Evolutionary conservation across 1,140 invertebrate species (phyloP).

Genomic region (Popillia japonica): DNA sequence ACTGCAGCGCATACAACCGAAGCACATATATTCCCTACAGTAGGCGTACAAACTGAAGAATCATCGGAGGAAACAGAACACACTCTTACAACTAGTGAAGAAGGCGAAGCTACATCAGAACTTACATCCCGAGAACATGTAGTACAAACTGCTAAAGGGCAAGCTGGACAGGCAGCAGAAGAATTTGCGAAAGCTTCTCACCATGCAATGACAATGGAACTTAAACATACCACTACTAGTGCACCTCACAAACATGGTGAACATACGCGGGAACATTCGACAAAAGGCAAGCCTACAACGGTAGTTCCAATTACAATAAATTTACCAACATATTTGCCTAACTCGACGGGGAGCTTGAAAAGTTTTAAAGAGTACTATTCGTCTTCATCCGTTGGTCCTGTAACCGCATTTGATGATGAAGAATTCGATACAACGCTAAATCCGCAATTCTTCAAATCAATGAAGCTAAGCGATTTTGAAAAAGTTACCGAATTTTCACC

Average conservation of each 20-base stretch:
- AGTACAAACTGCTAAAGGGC: background rate
- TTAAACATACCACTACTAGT: background rate
- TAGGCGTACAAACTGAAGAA: background rate
- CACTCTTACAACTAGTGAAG: background rate
- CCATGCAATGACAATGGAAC: background rate
- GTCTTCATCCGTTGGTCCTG: background rate
- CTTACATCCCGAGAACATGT: background rate
- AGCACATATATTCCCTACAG: background rate
- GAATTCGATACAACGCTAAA: conserved; percentile 35
- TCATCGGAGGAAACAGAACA: background rate
- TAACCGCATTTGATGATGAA: conserved; percentile 31
- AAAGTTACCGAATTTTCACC: conserved; percentile 40
- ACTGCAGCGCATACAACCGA: background rate
- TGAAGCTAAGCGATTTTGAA: conserved; percentile 37
- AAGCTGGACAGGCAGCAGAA: background rate
- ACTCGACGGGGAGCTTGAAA: background rate
- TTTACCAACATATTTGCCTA: conserved; percentile 36
- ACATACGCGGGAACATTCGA: background rate
- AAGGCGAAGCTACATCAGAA: background rate
- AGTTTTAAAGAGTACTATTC: conserved; percentile 34
- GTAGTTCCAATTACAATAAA: conserved; percentile 10
- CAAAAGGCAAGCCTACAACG: background rate
- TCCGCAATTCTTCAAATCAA: conserved; percentile 30
- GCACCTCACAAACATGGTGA: background rate
- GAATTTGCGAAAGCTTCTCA: background rate